Base-by-base conservation (phyloP, 1,140 invertebrate species). In the Brachionus asplanchnoidis region DNA sequence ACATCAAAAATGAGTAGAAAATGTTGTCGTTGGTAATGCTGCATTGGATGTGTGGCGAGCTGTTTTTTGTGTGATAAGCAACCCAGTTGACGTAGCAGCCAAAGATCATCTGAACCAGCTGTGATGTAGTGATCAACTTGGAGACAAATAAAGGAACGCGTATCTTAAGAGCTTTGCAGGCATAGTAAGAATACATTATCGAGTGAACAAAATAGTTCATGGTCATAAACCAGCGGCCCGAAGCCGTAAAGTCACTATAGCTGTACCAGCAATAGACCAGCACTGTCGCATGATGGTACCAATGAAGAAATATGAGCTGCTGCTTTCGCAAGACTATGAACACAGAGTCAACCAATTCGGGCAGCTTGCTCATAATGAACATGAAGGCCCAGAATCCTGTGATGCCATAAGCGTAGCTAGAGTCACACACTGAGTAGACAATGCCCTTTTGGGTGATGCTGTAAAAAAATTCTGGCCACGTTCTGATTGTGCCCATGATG, bases 191-290 rank as follows among this genome's bases (percentile, higher is more conserved):
- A 90, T 99, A 99, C 97, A 99, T 99, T 86, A 97, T 91, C 85
- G 95, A 50, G 91, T 99, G 97, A 23, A 99, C 96, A 86, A 93
- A 94, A 90, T 96, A 99, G 90, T 99, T 99, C 94, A 99, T 97
- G 17, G 96, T 95, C 88, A 98, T 95, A 89, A 97, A 99, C 97
- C 97, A 99, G 66, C 96, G 92, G 56, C 84, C 84, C 14, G 46
- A 65, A 11, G 73, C 73, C 0, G 53, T 65, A 23, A 53, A 78
- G 20, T 85, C 84, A 1, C 65, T 94, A 90, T 98, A 99, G 3
- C 95, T 96, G 91, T 97, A 98, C 97, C 97, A 99, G 4, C 95
- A 94, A 90, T 98, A 99, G 28, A 98, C 92, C 26, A 99, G 92
- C 4, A 93, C 93, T 23, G 92, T 92, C 14, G 93, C 90, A 87